Evolutionary conservation across 2,888 invertebrate species (phyloP).

Genomic region (Cotesia congregata): DNA sequence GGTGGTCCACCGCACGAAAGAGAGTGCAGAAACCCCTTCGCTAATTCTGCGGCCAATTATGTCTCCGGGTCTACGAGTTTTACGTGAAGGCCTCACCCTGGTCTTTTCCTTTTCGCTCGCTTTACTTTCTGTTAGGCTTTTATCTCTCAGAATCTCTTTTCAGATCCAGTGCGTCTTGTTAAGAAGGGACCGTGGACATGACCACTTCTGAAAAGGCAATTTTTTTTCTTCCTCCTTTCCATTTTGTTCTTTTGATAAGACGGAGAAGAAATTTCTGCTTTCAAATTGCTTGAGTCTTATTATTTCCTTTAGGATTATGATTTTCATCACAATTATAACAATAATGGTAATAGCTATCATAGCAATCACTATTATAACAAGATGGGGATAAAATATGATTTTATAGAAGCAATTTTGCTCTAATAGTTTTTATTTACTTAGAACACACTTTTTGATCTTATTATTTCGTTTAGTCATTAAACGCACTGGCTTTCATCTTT

Average conservation of each 20-base stretch:
- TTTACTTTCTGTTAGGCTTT: slow-evolving; percentile 39
- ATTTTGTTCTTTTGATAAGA: slow-evolving; percentile 10
- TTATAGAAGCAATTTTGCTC: background rate
- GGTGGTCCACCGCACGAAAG: slow-evolving; percentile 59
- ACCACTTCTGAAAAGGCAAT: slow-evolving; percentile 14
- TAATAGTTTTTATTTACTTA: background rate
- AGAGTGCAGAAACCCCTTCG: slow-evolving; percentile 56
- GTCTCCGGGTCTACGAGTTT: slow-evolving; percentile 51
- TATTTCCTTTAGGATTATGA: slow-evolving; percentile 6
- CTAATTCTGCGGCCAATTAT: slow-evolving; percentile 64
- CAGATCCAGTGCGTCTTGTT: slow-evolving; percentile 17
- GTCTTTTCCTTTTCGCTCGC: slow-evolving; percentile 7
- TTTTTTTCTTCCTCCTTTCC: slow-evolving; percentile 12
- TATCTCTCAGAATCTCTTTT: slow-evolving; percentile 32
- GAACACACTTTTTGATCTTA: background rate
- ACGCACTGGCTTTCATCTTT: too few relatives aligned
- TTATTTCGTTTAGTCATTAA: too few relatives aligned
- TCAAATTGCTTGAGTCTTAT: background rate
- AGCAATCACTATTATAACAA: too few relatives aligned
- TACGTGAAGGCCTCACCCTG: slow-evolving; percentile 17
- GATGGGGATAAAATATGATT: background rate
- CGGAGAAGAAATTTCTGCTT: slow-evolving; percentile 16
- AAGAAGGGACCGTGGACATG: slow-evolving; percentile 4
- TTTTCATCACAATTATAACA: background rate
- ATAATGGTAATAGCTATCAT: too few relatives aligned